Evolutionary conservation across 2,113 vertebrate species (phyloP).

Genomic region (Lepus europaeus): DNA sequence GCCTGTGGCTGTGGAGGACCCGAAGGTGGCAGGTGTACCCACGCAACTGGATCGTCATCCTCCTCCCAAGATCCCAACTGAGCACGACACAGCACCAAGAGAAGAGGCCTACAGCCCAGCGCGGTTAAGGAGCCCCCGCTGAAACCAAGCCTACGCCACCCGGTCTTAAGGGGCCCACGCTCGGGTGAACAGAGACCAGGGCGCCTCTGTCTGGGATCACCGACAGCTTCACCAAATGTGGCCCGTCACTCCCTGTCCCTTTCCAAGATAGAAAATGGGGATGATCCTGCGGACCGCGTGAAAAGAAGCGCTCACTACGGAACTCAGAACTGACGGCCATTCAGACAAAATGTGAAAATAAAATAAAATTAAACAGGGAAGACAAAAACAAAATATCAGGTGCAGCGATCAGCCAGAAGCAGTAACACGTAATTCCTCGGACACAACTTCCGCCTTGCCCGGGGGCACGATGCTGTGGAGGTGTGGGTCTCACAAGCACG

Average conservation of each 20-base stretch:
- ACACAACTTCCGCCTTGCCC: background rate
- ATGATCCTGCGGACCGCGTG: background rate
- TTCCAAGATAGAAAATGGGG: slow-evolving; percentile 18
- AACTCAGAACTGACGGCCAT: background rate
- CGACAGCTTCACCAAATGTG: no score
- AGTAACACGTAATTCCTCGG: background rate
- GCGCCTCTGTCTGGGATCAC: no score
- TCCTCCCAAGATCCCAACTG: no score
- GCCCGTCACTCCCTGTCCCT: no score
- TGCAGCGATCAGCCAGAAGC: background rate
- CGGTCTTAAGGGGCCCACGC: no score
- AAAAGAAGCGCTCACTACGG: background rate
- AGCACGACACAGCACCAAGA: no score
- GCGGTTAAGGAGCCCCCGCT: no score
- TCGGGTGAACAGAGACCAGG: no score
- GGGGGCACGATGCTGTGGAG: background rate
- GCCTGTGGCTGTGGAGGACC: background rate
- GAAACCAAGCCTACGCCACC: no score
- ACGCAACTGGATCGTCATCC: background rate
- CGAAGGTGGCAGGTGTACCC: background rate
- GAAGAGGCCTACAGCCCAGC: no score
- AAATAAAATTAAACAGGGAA: background rate
- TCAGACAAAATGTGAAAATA: background rate
- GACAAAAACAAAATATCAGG: background rate
- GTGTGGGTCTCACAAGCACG: background rate